Evolutionary conservation across 2,888 invertebrate genomes (phyloP).

Genomic region (Rotaria magnacalcarata): DNA sequence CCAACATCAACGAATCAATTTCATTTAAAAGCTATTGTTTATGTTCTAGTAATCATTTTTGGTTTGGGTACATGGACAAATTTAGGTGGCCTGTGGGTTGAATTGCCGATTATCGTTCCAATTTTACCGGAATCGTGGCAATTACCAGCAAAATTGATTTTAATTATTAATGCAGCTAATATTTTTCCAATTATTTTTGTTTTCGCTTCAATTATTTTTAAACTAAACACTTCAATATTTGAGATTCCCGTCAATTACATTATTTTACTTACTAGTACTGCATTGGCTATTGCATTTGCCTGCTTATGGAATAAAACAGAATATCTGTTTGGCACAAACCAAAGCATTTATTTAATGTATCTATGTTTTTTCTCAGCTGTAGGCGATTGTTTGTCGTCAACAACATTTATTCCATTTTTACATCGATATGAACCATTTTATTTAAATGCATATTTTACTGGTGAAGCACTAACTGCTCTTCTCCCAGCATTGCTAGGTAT

Average conservation of each 20-base stretch:
- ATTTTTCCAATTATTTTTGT: slow-evolving; percentile 19
- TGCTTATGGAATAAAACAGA: slow-evolving; percentile 40
- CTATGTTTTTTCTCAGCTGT: slow-evolving; percentile 38
- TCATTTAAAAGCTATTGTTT: background rate
- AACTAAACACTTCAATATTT: slow-evolving; percentile 35
- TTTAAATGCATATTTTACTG: slow-evolving; percentile 28
- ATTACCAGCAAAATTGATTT: slow-evolving; percentile 37
- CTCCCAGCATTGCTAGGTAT: background rate
- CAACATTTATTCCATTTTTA: slow-evolving; percentile 35
- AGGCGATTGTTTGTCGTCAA: background rate
- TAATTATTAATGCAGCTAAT: slow-evolving; percentile 37
- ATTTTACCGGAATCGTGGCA: slow-evolving; percentile 43
- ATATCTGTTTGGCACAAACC: slow-evolving; percentile 30
- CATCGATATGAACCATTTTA: slow-evolving; percentile 9
- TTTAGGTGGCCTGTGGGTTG: slow-evolving; percentile 21
- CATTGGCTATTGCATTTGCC: slow-evolving; percentile 31
- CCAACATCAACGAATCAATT: background rate
- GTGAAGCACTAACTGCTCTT: slow-evolving; percentile 15
- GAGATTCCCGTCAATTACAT: slow-evolving; percentile 19
- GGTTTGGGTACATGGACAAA: slow-evolving; percentile 34
- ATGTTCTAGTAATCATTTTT: background rate
- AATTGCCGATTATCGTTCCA: slow-evolving; percentile 41
- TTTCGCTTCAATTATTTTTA: slow-evolving; percentile 35
- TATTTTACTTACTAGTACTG: background rate
- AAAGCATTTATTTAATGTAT: slow-evolving; percentile 38